Evolutionary conservation across 2,113 vertebrate species (phyloP).

Genomic region (Tor tambroides): DNA sequence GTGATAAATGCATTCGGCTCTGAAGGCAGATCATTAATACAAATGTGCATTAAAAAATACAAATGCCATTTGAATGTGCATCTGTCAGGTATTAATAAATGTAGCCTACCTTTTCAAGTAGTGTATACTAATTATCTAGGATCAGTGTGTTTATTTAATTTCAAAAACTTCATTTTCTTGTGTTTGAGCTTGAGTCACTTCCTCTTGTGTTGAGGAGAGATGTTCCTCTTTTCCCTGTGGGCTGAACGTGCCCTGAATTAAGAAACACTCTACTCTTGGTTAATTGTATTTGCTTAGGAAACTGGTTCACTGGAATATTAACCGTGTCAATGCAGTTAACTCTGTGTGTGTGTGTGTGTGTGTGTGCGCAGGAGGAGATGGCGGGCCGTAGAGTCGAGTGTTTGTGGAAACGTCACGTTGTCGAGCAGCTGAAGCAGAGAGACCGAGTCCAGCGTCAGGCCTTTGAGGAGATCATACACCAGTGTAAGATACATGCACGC

Average conservation of each 20-base stretch:
- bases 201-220: neutral
- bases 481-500: constrained; percentile 78
- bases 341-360: constrained; percentile 34
- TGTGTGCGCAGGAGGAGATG: constrained; percentile 64
- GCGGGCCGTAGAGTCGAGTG: constrained; percentile 73
- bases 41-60: neutral
- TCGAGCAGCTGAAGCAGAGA: constrained; percentile 88
- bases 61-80: neutral
- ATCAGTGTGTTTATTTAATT: neutral
- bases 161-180: neutral
- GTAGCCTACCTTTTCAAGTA: neutral
- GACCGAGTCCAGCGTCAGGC: constrained; percentile 90
- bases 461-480: constrained; percentile 94
- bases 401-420: constrained; percentile 88
- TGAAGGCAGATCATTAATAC: neutral
- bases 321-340: neutral
- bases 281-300: neutral
- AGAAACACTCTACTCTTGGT: neutral
- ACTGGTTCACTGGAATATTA: neutral
- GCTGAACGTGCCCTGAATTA: neutral
- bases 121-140: neutral
- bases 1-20: neutral
- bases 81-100: neutral
- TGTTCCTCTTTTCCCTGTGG: neutral
- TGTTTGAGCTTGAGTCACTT: neutral